phyloP scores from a whole-genome alignment of 2,113 vertebrate genomes.

The Trinectes maculatus region DNA sequence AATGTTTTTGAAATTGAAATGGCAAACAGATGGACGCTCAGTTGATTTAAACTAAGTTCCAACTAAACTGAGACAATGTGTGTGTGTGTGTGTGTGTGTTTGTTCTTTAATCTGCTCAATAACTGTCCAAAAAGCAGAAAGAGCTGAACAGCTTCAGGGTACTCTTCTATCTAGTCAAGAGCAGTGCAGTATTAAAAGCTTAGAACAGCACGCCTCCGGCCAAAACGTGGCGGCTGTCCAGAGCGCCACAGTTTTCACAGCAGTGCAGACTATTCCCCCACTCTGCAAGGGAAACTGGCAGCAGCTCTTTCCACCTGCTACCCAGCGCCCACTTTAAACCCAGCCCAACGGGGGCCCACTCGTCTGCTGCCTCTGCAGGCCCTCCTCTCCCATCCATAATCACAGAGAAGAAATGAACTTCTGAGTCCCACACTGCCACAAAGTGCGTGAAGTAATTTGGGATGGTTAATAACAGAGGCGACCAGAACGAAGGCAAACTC shows the following conservation, averaged over 20 bases:
- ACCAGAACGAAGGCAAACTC: slow-evolving; percentile 38
- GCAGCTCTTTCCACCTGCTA: slow-evolving; percentile 79
- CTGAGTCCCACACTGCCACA: slow-evolving; percentile 19
- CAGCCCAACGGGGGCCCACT: slow-evolving; percentile 50
- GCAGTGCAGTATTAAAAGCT: slow-evolving; percentile 74
- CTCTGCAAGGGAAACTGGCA: slow-evolving; percentile 78
- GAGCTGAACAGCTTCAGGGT: slow-evolving; percentile 48
- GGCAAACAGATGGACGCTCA: background rate
- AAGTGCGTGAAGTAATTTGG: slow-evolving; percentile 51
- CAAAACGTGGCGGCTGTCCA: slow-evolving; percentile 77
- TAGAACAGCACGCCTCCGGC: slow-evolving; percentile 71
- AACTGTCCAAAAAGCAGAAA: slow-evolving; percentile 34
- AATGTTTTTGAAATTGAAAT: background rate
- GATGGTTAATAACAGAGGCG: slow-evolving; percentile 25
- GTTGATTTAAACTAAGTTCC: no score
- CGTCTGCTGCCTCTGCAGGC: slow-evolving; percentile 29
- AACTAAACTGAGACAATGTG: slow-evolving; percentile 13
- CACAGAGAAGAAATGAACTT: slow-evolving; percentile 48
- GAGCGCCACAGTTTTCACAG: slow-evolving; percentile 69
- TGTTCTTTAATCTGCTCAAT: slow-evolving; percentile 30
- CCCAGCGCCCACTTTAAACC: slow-evolving; percentile 62
- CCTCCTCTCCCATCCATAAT: slow-evolving; percentile 43
- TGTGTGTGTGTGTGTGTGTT: slow-evolving; percentile 7
- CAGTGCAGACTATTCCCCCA: slow-evolving; percentile 70
- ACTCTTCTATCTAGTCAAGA: slow-evolving; percentile 72